phyloP scores from a whole-genome alignment of 2,888 invertebrate genomes.

The Drosophila acutilabella region DNA sequence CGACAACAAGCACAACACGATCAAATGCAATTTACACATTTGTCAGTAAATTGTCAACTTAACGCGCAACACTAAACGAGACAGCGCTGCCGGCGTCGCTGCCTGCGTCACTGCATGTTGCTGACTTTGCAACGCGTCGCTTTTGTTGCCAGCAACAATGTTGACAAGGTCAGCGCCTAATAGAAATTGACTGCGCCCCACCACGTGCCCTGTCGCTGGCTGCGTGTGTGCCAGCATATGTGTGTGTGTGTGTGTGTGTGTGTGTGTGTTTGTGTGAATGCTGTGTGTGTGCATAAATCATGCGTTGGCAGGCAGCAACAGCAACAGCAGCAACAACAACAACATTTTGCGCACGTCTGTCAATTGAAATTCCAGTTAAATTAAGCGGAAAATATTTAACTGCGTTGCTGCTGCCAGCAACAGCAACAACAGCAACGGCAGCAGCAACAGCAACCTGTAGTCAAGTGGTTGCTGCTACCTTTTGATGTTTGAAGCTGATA shows the following conservation, averaged over 20 bases:
- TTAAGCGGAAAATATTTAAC: constrained; percentile 83
- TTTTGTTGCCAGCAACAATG: constrained; percentile 72
- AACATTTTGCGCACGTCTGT: constrained; percentile 70
- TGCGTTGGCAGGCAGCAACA: constrained; percentile 58
- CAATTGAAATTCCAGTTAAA: constrained; percentile 84
- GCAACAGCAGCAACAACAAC: constrained; percentile 30
- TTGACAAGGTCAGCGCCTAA: constrained; percentile 81
- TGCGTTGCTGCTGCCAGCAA: constrained; percentile 56
- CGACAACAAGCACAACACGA: constrained; percentile 52
- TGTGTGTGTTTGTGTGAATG: constrained; percentile 44
- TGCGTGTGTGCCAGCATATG: constrained; percentile 8
- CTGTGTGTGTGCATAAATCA: constrained; percentile 74
- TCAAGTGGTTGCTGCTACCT: constrained; percentile 51
- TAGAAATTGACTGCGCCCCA: constrained; percentile 70
- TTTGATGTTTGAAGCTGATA: constrained; percentile 62
- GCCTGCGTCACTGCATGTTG: constrained; percentile 52
- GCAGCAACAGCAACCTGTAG: constrained; percentile 36
- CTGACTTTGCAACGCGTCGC: constrained; percentile 37
- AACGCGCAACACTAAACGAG: constrained; percentile 70
- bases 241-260: constrained; percentile 33
- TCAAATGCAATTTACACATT: constrained; percentile 81
- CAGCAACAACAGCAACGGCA: constrained; percentile 8
- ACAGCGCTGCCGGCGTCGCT: constrained; percentile 36
- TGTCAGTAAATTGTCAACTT: constrained; percentile 83
- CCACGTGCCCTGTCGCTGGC: constrained; percentile 42